Percentiles rank a stretch among this genome's conserved stretches.
These are phyloP conservation scores for Cataglyphis cursor DNA, from an alignment of 2,888 invertebrate genomes.

Conservation along the genomic window DNA sequence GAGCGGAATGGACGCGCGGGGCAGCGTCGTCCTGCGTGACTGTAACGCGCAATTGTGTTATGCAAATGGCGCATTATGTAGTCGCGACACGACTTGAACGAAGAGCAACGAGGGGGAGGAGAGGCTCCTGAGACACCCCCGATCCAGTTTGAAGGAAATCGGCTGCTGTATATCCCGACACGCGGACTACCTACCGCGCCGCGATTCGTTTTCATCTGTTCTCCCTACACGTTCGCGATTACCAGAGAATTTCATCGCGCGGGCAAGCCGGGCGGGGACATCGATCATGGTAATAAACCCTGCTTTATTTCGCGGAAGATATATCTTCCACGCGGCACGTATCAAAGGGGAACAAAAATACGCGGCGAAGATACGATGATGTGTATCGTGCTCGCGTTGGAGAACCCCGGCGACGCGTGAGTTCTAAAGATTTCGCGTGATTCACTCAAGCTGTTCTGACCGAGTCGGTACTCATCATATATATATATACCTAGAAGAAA, in stretches of 20 bases:
- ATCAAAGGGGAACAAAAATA: slow-evolving; percentile 16
- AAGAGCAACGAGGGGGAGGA: slow-evolving; percentile 4
- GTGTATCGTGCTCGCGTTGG: slow-evolving; percentile 28
- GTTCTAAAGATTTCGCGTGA: slow-evolving; percentile 72
- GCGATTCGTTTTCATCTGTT: slow-evolving; percentile 38
- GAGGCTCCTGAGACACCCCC: slow-evolving; percentile 7
- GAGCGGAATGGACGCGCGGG: not conserved
- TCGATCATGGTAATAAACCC: slow-evolving; percentile 49
- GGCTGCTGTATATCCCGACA: not conserved
- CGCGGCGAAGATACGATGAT: slow-evolving; percentile 31
- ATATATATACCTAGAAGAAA: not conserved
- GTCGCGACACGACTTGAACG: slow-evolving; percentile 35
- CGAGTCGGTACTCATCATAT: slow-evolving; percentile 39
- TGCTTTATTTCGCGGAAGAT: slow-evolving; percentile 34
- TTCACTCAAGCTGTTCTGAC: slow-evolving; percentile 75
- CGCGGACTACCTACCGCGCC: not conserved
- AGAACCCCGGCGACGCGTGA: slow-evolving; percentile 60
- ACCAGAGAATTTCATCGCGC: slow-evolving; percentile 37
- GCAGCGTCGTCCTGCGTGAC: slow-evolving; percentile 37
- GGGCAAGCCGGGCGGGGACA: not conserved
- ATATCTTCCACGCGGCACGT: slow-evolving; percentile 38
- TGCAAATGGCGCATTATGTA: slow-evolving; percentile 53
- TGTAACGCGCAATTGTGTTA: slow-evolving; percentile 50
- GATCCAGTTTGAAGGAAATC: slow-evolving; percentile 47
- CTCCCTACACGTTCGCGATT: slow-evolving; percentile 13